Percentiles rank a stretch among this genome's conserved stretches.
These are phyloP conservation scores for Atopsyche davidsoni DNA, from an alignment of 1,140 invertebrate genomes.

Conservation along the genomic window DNA sequence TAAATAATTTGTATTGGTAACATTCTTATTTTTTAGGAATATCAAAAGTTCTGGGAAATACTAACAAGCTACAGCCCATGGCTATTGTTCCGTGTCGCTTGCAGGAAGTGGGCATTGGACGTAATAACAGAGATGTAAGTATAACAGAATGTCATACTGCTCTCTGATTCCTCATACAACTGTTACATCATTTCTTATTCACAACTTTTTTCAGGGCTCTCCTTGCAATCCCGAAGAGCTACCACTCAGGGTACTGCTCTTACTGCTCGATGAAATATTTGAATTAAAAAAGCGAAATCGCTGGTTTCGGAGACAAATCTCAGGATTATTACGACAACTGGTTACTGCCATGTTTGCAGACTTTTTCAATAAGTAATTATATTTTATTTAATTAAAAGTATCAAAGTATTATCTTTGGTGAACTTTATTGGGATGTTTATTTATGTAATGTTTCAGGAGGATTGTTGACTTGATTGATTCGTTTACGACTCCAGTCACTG, in stretches of 20 bases:
- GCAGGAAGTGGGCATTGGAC: too few relatives aligned
- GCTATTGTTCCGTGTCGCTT: too few relatives aligned
- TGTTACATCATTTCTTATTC: too few relatives aligned
- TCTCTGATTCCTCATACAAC: too few relatives aligned
- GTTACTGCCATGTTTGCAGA: conserved; percentile 80
- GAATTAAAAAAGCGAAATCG: conserved; percentile 81
- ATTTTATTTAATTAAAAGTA: not conserved
- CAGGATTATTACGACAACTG: conserved; percentile 71
- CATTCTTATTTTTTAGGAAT: too few relatives aligned
- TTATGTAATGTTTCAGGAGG: conserved; percentile 48
- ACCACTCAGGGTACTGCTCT: conserved; percentile 76
- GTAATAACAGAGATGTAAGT: too few relatives aligned
- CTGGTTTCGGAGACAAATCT: conserved; percentile 74
- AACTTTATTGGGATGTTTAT: not conserved
- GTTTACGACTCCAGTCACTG: conserved; percentile 82
- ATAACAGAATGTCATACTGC: too few relatives aligned
- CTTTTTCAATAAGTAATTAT: conserved; percentile 61
- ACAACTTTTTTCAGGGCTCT: too few relatives aligned
- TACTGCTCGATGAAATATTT: conserved; percentile 89
- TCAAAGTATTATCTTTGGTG: too few relatives aligned
- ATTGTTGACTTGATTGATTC: conserved; percentile 89
- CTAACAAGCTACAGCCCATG: too few relatives aligned
- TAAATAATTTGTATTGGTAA: too few relatives aligned
- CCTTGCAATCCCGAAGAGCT: conserved; percentile 63
- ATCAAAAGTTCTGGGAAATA: conserved; percentile 23